Conservation (phyloP, 2,797 vertebrate species). For the Mormyrus proboscirostris region DNA sequence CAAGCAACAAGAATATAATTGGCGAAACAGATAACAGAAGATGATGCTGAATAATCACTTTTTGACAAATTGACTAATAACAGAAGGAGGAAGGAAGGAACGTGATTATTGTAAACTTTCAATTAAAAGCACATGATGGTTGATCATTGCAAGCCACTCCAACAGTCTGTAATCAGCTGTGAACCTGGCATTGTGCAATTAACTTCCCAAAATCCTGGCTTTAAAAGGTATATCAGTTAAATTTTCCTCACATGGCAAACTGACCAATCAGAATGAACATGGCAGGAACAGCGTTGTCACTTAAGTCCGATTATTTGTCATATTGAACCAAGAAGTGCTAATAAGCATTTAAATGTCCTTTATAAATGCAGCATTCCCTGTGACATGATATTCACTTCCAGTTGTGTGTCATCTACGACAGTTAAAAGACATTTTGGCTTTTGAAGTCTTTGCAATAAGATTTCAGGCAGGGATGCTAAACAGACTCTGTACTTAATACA, state of each 20-base stretch:
- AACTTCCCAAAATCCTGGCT: background rate
- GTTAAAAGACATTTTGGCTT: background rate
- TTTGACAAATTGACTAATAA: background rate
- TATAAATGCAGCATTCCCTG: background rate
- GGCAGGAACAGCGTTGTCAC: background rate
- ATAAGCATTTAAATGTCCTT: constrained; percentile 3
- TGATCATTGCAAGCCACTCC: background rate
- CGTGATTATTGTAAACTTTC: background rate
- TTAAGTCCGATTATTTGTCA: background rate
- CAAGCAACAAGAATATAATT: background rate
- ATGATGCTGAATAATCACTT: background rate
- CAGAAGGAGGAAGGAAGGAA: background rate
- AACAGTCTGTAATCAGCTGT: background rate
- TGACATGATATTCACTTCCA: constrained; percentile 7
- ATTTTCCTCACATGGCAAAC: background rate
- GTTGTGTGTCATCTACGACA: background rate
- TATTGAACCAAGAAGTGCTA: background rate
- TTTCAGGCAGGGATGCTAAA: background rate
- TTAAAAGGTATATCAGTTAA: background rate
- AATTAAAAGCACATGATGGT: background rate
- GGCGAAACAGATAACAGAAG: background rate
- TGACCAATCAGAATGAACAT: background rate
- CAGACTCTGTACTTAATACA: background rate
- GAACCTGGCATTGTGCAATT: background rate
- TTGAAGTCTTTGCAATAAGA: background rate